These are phyloP conservation scores for Porites rus DNA, from an alignment of 92 coral and sea anemone species.

Conservation along the genomic window DNA sequence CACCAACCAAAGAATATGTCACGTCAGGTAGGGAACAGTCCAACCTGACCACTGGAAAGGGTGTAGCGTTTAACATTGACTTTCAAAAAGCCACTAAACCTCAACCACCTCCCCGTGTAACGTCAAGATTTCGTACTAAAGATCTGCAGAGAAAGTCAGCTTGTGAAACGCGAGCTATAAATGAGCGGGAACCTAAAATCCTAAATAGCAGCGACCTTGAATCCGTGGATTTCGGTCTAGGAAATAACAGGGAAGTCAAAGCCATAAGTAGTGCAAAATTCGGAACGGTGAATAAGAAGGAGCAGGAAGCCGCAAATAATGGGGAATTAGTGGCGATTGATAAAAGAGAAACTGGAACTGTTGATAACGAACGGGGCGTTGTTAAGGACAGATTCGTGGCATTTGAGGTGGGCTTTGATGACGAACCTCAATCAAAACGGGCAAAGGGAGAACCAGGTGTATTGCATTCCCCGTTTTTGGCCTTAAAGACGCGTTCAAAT, in stretches of 20 bases:
- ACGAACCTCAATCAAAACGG: slow-evolving; percentile 47
- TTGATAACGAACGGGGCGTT: background rate
- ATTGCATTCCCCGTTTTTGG: slow-evolving; percentile 36
- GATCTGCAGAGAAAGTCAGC: background rate
- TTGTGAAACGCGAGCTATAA: background rate
- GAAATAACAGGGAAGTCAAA: background rate
- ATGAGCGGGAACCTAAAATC: background rate
- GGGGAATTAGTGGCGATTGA: background rate
- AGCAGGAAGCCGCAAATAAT: background rate
- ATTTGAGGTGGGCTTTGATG: slow-evolving; percentile 60
- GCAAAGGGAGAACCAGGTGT: slow-evolving; percentile 2
- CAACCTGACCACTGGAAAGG: slow-evolving; percentile 14
- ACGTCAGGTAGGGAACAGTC: background rate
- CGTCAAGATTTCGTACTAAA: slow-evolving; percentile 14
- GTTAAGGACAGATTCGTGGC: slow-evolving; percentile 29
- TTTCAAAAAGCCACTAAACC: slow-evolving; percentile 23
- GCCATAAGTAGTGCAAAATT: background rate
- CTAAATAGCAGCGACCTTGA: background rate
- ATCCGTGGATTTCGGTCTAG: background rate
- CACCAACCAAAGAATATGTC: slow-evolving; percentile 47
- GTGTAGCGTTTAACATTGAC: slow-evolving; percentile 56
- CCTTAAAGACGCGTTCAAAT: slow-evolving; percentile 15
- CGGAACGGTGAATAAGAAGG: background rate
- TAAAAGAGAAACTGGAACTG: background rate
- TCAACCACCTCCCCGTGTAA: slow-evolving; percentile 18